These are phyloP conservation scores for Petrophora chlorosata DNA, from an alignment of 2,888 invertebrate genomes.

Conservation along the genomic window DNA sequence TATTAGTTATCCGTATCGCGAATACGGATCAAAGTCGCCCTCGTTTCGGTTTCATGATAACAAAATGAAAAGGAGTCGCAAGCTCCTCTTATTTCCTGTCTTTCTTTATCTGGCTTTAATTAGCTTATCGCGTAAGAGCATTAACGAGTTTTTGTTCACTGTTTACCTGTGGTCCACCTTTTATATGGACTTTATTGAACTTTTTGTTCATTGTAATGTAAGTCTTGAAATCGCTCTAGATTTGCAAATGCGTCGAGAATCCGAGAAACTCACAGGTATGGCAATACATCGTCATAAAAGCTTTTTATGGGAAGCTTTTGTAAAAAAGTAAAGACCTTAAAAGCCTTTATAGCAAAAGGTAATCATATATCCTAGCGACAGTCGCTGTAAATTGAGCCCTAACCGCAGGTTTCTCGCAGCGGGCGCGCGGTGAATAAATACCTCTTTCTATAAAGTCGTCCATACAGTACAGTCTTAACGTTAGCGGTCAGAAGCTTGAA, in stretches of 20 bases:
- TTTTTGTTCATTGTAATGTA: conserved; percentile 2
- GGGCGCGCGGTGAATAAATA: conserved; percentile 16
- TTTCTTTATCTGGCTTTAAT: conserved; percentile 26
- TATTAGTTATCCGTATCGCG: conserved; percentile 36
- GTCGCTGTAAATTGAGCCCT: conserved; percentile 27
- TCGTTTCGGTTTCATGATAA: conserved; percentile 19
- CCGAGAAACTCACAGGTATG: neutral
- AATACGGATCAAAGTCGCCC: conserved; percentile 33
- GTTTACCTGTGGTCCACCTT: conserved; percentile 19
- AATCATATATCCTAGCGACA: conserved; percentile 27
- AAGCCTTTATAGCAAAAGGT: conserved; percentile 23
- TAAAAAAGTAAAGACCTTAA: conserved; percentile 18
- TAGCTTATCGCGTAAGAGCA: conserved; percentile 29
- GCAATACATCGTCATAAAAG: conserved; percentile 17
- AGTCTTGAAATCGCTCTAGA: conserved; percentile 15
- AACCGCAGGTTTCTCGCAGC: conserved; percentile 26
- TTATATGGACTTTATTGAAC: conserved; percentile 5
- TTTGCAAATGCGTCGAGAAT: conserved; percentile 5
- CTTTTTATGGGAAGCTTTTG: conserved; percentile 6
- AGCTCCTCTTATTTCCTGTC: conserved; percentile 8
- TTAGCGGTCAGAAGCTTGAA: conserved; percentile 48
- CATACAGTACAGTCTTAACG: neutral
- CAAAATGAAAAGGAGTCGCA: conserved; percentile 25
- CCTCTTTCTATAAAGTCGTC: conserved; percentile 20
- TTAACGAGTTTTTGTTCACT: conserved; percentile 10